Conservation (phyloP, 2,113 vertebrate genomes). For the Campylorhamphus procurvoides region DNA sequence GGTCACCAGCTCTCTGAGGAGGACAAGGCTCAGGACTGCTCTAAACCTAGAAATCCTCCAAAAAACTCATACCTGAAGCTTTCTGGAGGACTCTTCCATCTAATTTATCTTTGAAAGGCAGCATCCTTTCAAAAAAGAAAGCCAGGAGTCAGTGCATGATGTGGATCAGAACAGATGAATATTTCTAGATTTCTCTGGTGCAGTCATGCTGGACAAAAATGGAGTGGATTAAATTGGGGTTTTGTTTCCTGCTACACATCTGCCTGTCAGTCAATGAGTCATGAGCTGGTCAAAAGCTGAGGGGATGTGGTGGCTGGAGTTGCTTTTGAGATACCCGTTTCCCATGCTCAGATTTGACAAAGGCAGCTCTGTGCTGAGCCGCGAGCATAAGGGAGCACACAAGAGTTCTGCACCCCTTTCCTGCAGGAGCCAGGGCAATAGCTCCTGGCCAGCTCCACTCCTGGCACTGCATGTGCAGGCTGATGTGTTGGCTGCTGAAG, state of each 20-base stretch:
- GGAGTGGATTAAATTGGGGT: background rate
- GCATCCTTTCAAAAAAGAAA: background rate
- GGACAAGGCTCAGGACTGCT: background rate
- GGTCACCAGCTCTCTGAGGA: background rate
- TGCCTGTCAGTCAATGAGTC: background rate
- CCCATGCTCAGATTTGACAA: background rate
- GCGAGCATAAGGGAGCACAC: background rate
- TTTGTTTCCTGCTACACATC: background rate
- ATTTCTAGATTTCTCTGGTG: background rate
- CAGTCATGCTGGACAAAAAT: background rate
- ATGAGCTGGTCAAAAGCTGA: background rate
- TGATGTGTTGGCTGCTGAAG: rapidly evolving
- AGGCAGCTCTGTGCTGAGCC: background rate
- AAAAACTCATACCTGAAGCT: background rate
- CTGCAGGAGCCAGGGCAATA: rapidly evolving
- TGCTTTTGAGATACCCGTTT: background rate
- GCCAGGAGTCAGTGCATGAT: background rate
- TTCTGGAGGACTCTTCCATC: background rate
- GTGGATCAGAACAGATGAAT: background rate
- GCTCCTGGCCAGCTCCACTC: background rate
- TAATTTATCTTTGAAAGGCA: background rate
- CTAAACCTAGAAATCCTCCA: background rate
- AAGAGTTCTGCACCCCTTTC: background rate
- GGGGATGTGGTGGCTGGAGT: background rate
- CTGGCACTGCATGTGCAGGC: rapidly evolving